Conservation (phyloP, 1,140 invertebrate genomes). For the Brachionus asplanchnoidis region DNA sequence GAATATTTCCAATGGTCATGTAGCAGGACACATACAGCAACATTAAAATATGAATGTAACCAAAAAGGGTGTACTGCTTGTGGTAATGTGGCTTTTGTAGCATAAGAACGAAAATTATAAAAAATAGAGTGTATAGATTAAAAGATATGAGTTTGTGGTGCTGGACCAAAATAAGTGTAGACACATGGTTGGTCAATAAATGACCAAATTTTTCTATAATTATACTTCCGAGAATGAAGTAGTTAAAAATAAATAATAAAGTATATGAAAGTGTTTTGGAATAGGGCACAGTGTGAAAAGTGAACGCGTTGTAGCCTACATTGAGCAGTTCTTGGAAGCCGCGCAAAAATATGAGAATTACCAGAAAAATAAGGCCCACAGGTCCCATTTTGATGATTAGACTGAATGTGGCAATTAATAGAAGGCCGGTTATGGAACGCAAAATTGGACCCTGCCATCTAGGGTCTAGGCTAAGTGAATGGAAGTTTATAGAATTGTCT, state of each 20-base stretch:
- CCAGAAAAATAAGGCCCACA: not conserved
- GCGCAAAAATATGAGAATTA: constrained; percentile 77
- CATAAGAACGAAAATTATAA: constrained; percentile 95
- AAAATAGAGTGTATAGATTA: constrained; percentile 86
- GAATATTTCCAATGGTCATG: constrained; percentile 94
- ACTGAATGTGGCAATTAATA: not conserved
- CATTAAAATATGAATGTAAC: constrained; percentile 94
- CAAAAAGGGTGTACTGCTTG: constrained; percentile 93
- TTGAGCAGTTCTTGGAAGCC: constrained; percentile 99
- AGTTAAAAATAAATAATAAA: constrained; percentile 94
- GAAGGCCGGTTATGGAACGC: not conserved
- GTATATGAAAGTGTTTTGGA: constrained; percentile 98
- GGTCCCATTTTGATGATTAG: not conserved
- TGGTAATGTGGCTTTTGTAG: constrained; percentile 95
- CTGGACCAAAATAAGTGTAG: constrained; percentile 79
- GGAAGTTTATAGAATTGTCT: not conserved
- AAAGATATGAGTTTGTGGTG: constrained; percentile 98
- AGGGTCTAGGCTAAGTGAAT: not conserved
- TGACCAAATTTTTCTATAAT: constrained; percentile 87
- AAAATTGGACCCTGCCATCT: not conserved
- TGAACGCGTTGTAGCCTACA: constrained; percentile 95
- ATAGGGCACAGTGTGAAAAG: constrained; percentile 94
- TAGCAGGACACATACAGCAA: constrained; percentile 95
- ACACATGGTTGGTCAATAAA: constrained; percentile 86
- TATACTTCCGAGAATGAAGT: constrained; percentile 96